Evolutionary conservation across 2,888 invertebrate genomes (phyloP), one percentile per base, ranked within the genome.

Genomic region (Catocala fraxini): DNA sequence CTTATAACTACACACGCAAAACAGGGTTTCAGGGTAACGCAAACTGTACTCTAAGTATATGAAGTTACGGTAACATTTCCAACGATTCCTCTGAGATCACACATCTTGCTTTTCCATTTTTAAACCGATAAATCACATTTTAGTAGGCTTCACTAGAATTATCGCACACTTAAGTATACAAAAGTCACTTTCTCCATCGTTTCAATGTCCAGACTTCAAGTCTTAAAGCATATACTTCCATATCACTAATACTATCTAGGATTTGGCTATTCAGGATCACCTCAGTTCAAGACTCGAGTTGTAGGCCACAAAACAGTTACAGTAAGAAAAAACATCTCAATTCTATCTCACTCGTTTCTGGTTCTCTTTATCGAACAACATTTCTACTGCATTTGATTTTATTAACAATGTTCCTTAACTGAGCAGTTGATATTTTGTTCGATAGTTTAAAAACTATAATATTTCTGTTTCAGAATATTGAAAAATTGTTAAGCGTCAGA

Each of bases 31-130:
- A 63, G 74, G 77, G 73, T 60, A 80, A 80, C 77, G 76, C 76
- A 81, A 77, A 75, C 70, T 74, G 70, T 68, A 71, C 68, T 68
- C 67, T 78, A 74, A 76, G 63, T 77, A 72, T 70, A 80, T 75
- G 75, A 79, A 77, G 52, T 65, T 67, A 75, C 65, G 80, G 81
- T 83, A 85, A 85, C 84, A 81, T 77, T 75, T 79, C 71, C 75
- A 75, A 70, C 77, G 77, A 81, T 81, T 84, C 83, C 82, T 80
- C 84, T 89, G 91, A 92, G 93, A 92, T 92, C 93, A 91, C 89
- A 82, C 80, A 77, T 84, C 82, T 39, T 80, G 79, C 81, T 83
- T 80, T 39, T 81, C 75, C 78, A 73, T 77, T 82, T 75, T 76
- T 80, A 77, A 84, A 85, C 83, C 76, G 81, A 85, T 86, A 85